Conservation (phyloP, 2,797 vertebrate species). For the Oreochromis mossambicus region DNA sequence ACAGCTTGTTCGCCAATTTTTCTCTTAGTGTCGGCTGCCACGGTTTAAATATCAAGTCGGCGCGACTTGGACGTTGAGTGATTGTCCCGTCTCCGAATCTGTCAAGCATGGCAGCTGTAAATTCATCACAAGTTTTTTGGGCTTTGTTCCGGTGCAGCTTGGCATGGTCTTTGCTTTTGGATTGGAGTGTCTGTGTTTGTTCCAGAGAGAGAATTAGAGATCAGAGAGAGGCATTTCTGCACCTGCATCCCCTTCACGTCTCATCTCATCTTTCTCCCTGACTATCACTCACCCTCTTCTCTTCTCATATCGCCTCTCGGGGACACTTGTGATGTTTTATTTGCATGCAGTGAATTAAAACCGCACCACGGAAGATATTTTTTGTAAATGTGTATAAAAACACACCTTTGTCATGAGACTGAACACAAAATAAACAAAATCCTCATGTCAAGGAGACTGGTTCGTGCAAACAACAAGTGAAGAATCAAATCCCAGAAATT, state of each 20-base stretch:
- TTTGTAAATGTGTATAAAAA: not conserved
- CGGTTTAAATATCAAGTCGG: not conserved
- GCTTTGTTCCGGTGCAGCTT: slow-evolving; percentile 11
- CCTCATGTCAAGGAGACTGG: not conserved
- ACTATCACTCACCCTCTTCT: not conserved
- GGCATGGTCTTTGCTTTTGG: slow-evolving; percentile 22
- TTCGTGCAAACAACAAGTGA: not conserved
- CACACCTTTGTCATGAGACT: not conserved
- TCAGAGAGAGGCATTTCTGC: slow-evolving; percentile 40
- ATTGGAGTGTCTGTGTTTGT: slow-evolving; percentile 36
- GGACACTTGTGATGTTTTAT: slow-evolving; percentile 12
- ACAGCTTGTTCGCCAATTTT: not conserved
- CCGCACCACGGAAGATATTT: not conserved
- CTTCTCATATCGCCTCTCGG: not conserved
- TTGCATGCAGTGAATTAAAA: slow-evolving; percentile 9
- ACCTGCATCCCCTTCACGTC: slow-evolving; percentile 62
- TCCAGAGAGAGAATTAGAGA: slow-evolving; percentile 47
- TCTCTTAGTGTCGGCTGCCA: not conserved
- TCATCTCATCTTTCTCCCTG: slow-evolving; percentile 29
- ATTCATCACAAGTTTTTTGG: slow-evolving; percentile 36
- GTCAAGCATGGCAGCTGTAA: not conserved
- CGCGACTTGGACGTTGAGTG: slow-evolving; percentile 3
- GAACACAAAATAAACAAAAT: not conserved
- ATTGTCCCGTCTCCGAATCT: slow-evolving; percentile 11
- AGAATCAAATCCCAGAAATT: not conserved